Conservation (phyloP, 2,888 invertebrate species). For the Phaedon cochleariae region DNA sequence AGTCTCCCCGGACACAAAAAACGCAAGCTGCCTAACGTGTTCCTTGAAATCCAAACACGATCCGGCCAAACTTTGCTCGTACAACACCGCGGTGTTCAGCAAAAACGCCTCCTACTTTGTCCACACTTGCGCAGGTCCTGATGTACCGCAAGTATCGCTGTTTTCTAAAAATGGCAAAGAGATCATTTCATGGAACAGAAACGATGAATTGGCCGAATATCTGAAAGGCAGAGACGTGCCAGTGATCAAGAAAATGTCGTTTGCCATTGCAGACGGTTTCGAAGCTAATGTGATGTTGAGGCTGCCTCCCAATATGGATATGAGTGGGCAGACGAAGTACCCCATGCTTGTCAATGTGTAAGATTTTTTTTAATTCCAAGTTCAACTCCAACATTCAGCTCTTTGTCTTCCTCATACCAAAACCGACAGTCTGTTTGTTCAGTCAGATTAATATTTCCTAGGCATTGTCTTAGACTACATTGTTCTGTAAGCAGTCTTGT, state of each 20-base stretch:
- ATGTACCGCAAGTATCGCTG: constrained; percentile 77
- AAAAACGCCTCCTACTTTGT: constrained; percentile 72
- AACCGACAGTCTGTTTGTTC: no score
- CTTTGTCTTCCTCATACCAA: no score
- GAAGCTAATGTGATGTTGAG: constrained; percentile 79
- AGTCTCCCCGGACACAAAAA: constrained; percentile 66
- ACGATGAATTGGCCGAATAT: constrained; percentile 65
- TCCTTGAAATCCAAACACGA: constrained; percentile 64
- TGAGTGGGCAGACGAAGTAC: constrained; percentile 74
- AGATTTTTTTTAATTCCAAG: no score
- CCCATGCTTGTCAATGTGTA: constrained; percentile 87
- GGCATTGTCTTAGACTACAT: no score
- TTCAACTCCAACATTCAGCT: no score
- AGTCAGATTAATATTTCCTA: no score
- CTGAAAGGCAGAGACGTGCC: constrained; percentile 67
- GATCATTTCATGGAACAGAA: constrained; percentile 73
- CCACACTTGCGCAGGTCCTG: constrained; percentile 85
- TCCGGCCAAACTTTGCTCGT: constrained; percentile 67
- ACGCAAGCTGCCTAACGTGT: constrained; percentile 81
- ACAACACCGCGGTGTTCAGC: constrained; percentile 76
- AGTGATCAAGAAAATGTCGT: constrained; percentile 67
- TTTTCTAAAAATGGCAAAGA: constrained; percentile 64
- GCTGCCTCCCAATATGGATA: constrained; percentile 75
- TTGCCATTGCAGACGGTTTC: constrained; percentile 72
- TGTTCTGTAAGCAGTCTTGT: no score